A percentile compares a stretch with the other conserved stretches of the same genome.
These are phyloP conservation scores for Abramis brama DNA, from an alignment of 2,113 vertebrate genomes.

Conservation along the genomic window DNA sequence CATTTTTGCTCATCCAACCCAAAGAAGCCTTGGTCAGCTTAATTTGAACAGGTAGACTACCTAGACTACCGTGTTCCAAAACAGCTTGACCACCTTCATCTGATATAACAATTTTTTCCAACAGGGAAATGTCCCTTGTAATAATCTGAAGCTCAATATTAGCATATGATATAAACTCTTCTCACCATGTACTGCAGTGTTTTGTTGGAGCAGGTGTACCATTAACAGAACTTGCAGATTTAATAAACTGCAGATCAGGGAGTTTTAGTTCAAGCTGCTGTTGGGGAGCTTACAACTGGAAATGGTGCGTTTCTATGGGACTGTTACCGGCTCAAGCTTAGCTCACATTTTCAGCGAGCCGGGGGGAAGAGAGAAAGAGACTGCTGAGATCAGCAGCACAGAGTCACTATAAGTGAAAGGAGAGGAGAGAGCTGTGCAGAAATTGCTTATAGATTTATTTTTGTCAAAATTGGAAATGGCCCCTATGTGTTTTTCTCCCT, in stretches of 20 bases:
- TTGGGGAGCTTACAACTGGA: conserved; percentile 36
- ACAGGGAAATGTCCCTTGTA: neutral
- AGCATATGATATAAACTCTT: neutral
- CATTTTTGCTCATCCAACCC: neutral
- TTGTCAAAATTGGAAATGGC: conserved; percentile 58
- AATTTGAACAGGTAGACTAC: neutral
- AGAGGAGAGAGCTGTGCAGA: conserved; percentile 45
- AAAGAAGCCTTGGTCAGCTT: neutral
- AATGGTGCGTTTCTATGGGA: conserved; percentile 41
- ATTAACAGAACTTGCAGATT: conserved; percentile 29
- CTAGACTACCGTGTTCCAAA: neutral
- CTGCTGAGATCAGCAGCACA: conserved; percentile 72
- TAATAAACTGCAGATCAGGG: conserved; percentile 32
- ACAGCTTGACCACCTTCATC: neutral
- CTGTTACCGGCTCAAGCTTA: conserved; percentile 13
- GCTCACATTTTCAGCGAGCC: conserved; percentile 28
- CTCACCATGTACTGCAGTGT: neutral
- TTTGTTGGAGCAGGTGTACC: neutral
- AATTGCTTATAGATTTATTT: conserved; percentile 67
- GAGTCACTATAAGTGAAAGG: conserved; percentile 61
- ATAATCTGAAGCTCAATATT: neutral
- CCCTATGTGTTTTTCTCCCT: conserved; percentile 35
- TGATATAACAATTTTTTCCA: neutral
- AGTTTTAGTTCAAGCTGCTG: conserved; percentile 27
- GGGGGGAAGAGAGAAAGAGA: conserved; percentile 14